Evolutionary conservation across 2,797 vertebrate genomes (phyloP).

Genomic region (Trachops cirrhosus): DNA sequence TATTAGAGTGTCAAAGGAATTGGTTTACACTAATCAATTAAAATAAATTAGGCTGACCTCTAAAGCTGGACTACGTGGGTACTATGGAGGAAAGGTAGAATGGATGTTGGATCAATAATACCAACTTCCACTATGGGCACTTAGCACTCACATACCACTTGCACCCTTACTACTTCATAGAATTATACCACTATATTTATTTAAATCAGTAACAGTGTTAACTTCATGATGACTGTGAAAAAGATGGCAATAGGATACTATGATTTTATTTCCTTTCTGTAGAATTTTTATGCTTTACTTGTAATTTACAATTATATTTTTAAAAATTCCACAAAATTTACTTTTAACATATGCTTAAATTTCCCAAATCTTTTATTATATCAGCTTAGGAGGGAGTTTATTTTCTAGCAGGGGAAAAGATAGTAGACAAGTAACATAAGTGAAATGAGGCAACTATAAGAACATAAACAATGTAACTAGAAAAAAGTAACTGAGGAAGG

Average conservation of each 20-base stretch:
- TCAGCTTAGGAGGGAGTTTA: not conserved
- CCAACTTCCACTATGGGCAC: not conserved
- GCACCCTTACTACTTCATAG: not conserved
- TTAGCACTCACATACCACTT: not conserved
- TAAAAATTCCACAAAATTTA: not conserved
- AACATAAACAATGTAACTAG: not conserved
- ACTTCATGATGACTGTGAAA: not conserved
- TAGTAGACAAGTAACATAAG: not conserved
- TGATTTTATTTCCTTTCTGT: not conserved
- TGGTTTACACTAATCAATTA: not conserved
- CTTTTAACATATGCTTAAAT: not conserved
- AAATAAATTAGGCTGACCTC: not conserved
- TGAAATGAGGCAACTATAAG: not conserved
- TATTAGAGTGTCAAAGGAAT: not conserved
- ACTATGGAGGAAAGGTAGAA: not conserved
- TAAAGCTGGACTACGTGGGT: not conserved
- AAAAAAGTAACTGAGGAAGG: constrained; percentile 4
- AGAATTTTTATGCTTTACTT: not conserved
- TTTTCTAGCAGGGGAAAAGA: not conserved
- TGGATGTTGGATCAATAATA: not conserved
- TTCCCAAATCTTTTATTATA: constrained; percentile 26
- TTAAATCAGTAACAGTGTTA: not conserved
- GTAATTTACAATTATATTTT: not conserved
- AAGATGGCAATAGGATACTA: not conserved
- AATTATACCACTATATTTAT: not conserved